Conservation (phyloP, 2,113 vertebrate species). For the Rhizomys pruinosus region DNA sequence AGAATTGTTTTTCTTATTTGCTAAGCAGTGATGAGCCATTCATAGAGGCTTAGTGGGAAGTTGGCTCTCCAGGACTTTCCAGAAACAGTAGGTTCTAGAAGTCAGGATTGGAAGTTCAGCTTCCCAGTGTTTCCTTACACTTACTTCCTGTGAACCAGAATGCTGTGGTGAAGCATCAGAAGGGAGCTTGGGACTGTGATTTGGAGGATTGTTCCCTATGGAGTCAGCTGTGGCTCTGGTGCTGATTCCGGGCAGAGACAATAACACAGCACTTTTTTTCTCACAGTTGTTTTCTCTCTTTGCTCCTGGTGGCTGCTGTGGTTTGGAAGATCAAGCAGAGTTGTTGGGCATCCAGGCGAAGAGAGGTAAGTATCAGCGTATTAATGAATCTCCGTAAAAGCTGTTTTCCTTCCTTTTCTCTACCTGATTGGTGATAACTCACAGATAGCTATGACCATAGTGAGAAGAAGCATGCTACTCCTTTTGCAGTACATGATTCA, state of each 20-base stretch:
- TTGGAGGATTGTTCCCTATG: neutral
- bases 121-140: neutral
- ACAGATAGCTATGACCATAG: neutral
- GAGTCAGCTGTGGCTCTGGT: neutral
- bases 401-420: neutral
- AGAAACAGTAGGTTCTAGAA: neutral
- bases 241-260: neutral
- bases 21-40: neutral
- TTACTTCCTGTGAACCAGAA: neutral
- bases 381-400: neutral
- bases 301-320: constrained; percentile 96
- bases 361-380: constrained; percentile 90
- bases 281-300: constrained; percentile 95
- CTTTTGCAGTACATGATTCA: neutral
- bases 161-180: neutral
- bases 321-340: constrained; percentile 99
- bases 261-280: constrained; percentile 51
- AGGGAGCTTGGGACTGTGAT: neutral
- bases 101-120: neutral
- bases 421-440: neutral
- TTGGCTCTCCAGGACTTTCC: neutral
- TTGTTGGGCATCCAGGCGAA: constrained; percentile 95
- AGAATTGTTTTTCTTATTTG: constrained; percentile 44
- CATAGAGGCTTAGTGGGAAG: neutral
- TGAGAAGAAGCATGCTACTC: neutral